Percentiles rank a stretch among this genome's conserved stretches.
Conservation (phyloP, 2,888 invertebrate species). For the Drosophila austrosaltans region DNA sequence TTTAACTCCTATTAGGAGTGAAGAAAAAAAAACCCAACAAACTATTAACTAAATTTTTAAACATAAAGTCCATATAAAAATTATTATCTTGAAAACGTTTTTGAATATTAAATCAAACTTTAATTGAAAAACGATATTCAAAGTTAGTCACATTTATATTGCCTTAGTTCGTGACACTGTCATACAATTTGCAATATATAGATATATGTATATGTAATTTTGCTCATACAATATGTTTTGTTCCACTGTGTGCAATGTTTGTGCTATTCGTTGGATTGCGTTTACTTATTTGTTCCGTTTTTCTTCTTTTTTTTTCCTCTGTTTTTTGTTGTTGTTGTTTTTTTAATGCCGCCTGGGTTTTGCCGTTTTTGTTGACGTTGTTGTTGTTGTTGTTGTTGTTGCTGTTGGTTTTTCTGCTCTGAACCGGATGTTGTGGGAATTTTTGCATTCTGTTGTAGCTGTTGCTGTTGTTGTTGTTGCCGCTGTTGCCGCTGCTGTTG, state of each 20-base stretch:
- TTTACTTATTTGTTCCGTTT: conserved; percentile 76
- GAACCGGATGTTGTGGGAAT: conserved; percentile 79
- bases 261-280: conserved; percentile 36
- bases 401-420: conserved; percentile 56
- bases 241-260: conserved; percentile 41
- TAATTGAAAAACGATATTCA: no score
- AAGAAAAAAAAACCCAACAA: no score
- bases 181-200: no score
- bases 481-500: conserved; percentile 48
- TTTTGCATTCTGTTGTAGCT: conserved; percentile 66
- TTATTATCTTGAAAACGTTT: no score
- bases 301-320: conserved; percentile 15
- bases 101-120: no score
- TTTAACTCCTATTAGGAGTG: no score
- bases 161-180: neutral
- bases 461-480: conserved; percentile 23
- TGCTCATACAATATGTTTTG: neutral
- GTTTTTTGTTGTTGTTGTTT: conserved; percentile 48
- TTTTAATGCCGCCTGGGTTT: conserved; percentile 31
- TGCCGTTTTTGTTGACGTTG: conserved; percentile 40
- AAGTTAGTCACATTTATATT: neutral
- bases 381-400: conserved; percentile 34
- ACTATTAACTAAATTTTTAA: no score
- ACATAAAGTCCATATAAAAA: no score
- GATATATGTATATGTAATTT: neutral